Percentiles rank a stretch among this genome's conserved stretches.
Conservation (phyloP, 37 sponge, comb jelly and placozoan species). For the Beroe forskalii region DNA sequence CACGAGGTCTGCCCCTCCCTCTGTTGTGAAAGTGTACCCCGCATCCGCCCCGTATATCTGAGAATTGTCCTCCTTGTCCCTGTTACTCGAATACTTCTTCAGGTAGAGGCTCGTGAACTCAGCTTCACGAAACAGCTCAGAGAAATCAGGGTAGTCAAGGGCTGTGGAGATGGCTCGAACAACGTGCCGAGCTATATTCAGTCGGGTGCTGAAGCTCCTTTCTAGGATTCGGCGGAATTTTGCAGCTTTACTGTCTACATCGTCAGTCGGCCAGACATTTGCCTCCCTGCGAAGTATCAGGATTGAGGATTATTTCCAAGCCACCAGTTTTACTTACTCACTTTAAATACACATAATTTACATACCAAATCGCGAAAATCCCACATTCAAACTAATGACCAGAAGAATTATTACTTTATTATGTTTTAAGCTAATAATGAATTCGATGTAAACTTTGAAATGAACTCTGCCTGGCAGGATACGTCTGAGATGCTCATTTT, state of each 20-base stretch:
- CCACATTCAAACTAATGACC: no score
- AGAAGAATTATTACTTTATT: no score
- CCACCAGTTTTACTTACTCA: background rate
- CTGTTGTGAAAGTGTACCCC: background rate
- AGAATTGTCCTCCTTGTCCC: background rate
- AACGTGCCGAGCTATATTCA: background rate
- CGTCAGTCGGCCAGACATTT: constrained; percentile 32
- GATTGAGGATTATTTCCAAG: no score
- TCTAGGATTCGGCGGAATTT: background rate
- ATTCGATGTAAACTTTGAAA: no score
- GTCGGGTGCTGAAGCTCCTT: background rate
- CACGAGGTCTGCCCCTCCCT: background rate
- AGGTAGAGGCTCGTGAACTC: constrained; percentile 57
- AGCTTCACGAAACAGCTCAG: background rate
- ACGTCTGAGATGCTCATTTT: background rate
- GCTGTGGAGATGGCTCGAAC: background rate
- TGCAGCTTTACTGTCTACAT: background rate
- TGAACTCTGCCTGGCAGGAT: constrained; percentile 4
- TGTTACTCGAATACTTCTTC: constrained; percentile 4
- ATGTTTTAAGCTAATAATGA: no score
- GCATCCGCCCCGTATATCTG: background rate
- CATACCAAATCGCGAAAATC: no score
- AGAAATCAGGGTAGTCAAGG: constrained; percentile 18
- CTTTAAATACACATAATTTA: no score
- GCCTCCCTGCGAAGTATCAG: constrained; percentile 2